Conservation (phyloP, 1,140 invertebrate genomes). For the Mizuhopecten yessoensis region DNA sequence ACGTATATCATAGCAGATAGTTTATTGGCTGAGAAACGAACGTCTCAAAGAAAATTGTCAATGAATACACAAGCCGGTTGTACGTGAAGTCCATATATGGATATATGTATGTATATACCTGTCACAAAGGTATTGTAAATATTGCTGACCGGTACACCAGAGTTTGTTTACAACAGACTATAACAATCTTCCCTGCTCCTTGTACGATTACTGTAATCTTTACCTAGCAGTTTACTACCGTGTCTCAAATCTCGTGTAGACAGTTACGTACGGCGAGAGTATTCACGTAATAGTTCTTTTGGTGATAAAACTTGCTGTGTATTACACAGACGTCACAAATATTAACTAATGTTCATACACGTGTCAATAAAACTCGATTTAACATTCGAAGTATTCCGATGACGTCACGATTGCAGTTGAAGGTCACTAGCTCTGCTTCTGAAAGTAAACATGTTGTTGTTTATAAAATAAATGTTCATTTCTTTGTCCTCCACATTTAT, state of each 20-base stretch:
- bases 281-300: neutral
- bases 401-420: neutral
- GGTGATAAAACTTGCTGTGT: neutral
- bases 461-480: neutral
- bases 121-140: neutral
- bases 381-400: neutral
- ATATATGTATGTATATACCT: neutral
- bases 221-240: too few species aligned
- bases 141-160: neutral
- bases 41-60: neutral
- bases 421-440: neutral
- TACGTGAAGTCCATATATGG: neutral
- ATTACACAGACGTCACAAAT: neutral
- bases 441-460: slow-evolving; percentile 28
- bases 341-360: neutral
- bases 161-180: too few species aligned
- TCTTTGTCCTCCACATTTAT: too few species aligned
- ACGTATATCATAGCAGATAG: neutral
- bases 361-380: neutral
- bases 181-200: too few species aligned
- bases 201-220: too few species aligned
- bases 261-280: neutral
- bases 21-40: neutral
- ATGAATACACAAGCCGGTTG: neutral
- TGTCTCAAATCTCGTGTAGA: too few species aligned